Percentiles rank a stretch among this genome's conserved stretches.
Conservation (phyloP, 2,113 vertebrate species). For the Antennarius striatus region DNA sequence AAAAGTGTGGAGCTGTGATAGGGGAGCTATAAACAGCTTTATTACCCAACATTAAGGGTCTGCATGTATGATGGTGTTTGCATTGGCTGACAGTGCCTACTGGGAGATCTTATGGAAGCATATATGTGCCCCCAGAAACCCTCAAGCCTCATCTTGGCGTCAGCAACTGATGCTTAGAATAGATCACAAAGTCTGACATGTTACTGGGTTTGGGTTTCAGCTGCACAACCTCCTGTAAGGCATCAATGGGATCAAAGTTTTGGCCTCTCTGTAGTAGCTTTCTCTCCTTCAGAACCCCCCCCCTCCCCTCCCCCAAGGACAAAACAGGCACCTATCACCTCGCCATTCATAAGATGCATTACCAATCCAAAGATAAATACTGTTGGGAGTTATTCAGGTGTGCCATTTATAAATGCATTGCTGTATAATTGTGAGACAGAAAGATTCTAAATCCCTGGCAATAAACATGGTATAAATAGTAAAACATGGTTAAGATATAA, state of each 20-base stretch:
- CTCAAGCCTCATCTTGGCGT: conserved; percentile 69
- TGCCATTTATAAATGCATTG: conserved; percentile 19
- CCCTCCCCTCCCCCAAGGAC: conserved; percentile 49
- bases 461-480: conserved; percentile 22
- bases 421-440: conserved; percentile 16
- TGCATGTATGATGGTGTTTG: conserved; percentile 48
- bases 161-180: conserved; percentile 85
- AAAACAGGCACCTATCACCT: conserved; percentile 54
- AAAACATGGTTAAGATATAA: conserved; percentile 4
- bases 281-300: conserved; percentile 46
- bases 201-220: conserved; percentile 82
- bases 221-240: conserved; percentile 73
- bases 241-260: conserved; percentile 78
- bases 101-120: conserved; percentile 66
- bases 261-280: conserved; percentile 53
- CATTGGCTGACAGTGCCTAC: conserved; percentile 51
- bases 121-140: conserved; percentile 55
- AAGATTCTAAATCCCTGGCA: background rate
- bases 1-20: conserved; percentile 6
- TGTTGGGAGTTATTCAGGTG: conserved; percentile 28
- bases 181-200: conserved; percentile 83
- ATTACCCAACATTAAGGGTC: conserved; percentile 53
- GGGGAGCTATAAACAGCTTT: conserved; percentile 41
- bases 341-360: conserved; percentile 53
- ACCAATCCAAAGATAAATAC: conserved; percentile 44